Evolutionary conservation across 2,797 vertebrate genomes (phyloP).

Genomic region (Ctenopoma kingsleyae): DNA sequence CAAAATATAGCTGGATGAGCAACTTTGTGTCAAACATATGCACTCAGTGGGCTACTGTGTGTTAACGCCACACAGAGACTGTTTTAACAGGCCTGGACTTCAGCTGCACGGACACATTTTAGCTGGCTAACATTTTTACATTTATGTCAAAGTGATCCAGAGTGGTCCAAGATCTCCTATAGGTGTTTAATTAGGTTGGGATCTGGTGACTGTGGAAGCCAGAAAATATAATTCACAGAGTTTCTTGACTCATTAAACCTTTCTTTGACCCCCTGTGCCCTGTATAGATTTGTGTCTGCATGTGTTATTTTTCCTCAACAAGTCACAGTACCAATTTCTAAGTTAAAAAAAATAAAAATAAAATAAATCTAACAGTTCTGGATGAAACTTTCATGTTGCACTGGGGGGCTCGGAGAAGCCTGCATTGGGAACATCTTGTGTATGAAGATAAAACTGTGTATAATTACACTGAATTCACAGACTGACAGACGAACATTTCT

Average conservation of each 20-base stretch:
- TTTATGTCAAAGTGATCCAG: background rate
- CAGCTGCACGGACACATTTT: slow-evolving; percentile 13
- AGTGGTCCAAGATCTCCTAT: background rate
- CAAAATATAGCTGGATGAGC: slow-evolving; percentile 52
- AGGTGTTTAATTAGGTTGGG: background rate
- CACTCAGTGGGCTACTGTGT: slow-evolving; percentile 24
- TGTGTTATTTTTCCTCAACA: slow-evolving; percentile 4
- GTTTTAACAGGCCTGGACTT: slow-evolving; percentile 12
- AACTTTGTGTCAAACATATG: slow-evolving; percentile 45
- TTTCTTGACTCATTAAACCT: slow-evolving; percentile 24
- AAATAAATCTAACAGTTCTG: too few relatives aligned
- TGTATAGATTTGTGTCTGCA: background rate
- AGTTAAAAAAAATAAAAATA: too few relatives aligned
- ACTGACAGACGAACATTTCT: background rate
- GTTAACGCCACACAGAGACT: slow-evolving; percentile 23
- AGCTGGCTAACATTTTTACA: background rate
- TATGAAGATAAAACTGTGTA: background rate
- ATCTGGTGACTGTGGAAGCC: slow-evolving; percentile 9
- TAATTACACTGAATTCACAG: background rate
- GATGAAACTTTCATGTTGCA: background rate
- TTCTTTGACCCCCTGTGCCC: background rate
- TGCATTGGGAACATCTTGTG: too few relatives aligned
- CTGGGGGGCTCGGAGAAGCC: too few relatives aligned
- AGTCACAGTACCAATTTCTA: background rate
- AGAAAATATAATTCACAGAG: background rate